Percentiles rank a stretch among this genome's conserved stretches.
Conservation (phyloP, 2,888 invertebrate species). For the Diaperis boleti region DNA sequence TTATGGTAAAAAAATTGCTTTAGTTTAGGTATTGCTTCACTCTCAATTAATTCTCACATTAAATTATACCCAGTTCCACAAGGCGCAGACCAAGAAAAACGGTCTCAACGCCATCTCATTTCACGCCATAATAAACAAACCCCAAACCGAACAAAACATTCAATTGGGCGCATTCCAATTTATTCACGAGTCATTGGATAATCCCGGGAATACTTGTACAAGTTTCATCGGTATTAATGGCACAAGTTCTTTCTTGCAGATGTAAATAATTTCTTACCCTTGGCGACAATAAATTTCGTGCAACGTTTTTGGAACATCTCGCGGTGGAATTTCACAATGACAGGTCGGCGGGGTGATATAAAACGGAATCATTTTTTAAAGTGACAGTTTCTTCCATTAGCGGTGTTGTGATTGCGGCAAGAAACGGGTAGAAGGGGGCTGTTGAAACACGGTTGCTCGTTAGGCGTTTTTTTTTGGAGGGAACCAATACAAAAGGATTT, state of each 20-base stretch:
- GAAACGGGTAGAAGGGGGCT: no score
- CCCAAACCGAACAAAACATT: conserved; percentile 3
- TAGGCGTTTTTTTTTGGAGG: no score
- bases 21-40: no score
- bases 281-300: background rate
- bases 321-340: conserved; percentile 5
- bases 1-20: no score
- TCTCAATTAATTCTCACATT: background rate
- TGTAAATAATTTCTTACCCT: background rate
- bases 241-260: background rate
- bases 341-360: background rate
- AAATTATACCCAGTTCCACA: background rate
- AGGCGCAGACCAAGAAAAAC: background rate
- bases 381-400: conserved; percentile 12
- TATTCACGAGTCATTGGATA: background rate
- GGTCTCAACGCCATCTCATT: conserved; percentile 6
- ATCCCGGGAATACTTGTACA: background rate
- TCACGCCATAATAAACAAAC: conserved; percentile 16
- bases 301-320: background rate
- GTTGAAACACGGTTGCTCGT: no score
- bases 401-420: background rate
- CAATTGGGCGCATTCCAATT: conserved; percentile 13
- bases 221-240: conserved; percentile 8
- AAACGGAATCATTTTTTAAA: conserved; percentile 12
- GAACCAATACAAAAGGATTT: no score